A percentile compares a stretch with the other conserved stretches of the same genome.
phyloP scores from a whole-genome alignment of 2,888 invertebrate species.

The Ichneumoninae sp. region DNA sequence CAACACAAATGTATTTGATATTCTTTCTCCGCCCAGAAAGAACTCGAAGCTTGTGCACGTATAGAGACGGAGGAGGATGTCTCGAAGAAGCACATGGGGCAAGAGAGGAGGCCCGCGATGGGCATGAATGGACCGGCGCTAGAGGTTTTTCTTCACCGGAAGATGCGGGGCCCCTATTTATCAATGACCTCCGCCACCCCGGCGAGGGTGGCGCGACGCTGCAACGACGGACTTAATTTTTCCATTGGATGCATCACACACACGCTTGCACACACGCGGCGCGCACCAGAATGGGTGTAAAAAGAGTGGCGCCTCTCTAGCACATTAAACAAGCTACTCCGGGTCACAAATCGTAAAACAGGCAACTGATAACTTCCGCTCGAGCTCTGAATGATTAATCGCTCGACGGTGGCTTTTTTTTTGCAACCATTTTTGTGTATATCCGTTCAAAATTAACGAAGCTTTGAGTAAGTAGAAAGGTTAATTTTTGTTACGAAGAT shows the following conservation, averaged over 20 bases:
- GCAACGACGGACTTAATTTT: slow-evolving; percentile 51
- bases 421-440: neutral
- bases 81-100: slow-evolving; percentile 47
- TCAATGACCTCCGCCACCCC: slow-evolving; percentile 74
- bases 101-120: slow-evolving; percentile 61
- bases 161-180: slow-evolving; percentile 74
- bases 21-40: slow-evolving; percentile 66
- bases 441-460: neutral
- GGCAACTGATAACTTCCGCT: slow-evolving; percentile 64
- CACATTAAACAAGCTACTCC: slow-evolving; percentile 49
- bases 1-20: slow-evolving; percentile 19
- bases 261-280: slow-evolving; percentile 17
- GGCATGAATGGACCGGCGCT: slow-evolving; percentile 79
- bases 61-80: slow-evolving; percentile 23
- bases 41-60: slow-evolving; percentile 39
- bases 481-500: neutral
- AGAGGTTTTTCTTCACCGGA: slow-evolving; percentile 74
- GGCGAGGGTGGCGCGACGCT: slow-evolving; percentile 58
- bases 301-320: slow-evolving; percentile 63
- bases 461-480: neutral
- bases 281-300: slow-evolving; percentile 34
- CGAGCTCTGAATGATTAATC: slow-evolving; percentile 42
- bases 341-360: slow-evolving; percentile 60
- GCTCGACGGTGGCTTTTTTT: slow-evolving; percentile 14
- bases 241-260: slow-evolving; percentile 47